phyloP scores from a whole-genome alignment of 1,140 invertebrate species.

The Formica exsecta region DNA sequence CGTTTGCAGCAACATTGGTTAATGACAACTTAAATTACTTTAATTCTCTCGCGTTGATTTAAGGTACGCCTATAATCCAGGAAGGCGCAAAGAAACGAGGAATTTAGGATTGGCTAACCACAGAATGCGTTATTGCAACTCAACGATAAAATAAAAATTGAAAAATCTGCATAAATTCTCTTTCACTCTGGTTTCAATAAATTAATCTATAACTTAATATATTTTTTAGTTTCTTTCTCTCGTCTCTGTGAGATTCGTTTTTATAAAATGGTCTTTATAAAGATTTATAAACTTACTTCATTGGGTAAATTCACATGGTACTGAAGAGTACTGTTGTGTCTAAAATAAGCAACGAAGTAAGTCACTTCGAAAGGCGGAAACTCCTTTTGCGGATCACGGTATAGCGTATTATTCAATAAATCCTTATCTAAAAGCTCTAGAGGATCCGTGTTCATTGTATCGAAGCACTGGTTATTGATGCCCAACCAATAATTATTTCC shows the following conservation, averaged over 20 bases:
- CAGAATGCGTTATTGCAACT: background rate
- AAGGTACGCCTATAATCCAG: background rate
- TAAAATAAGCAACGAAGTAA: conserved; percentile 82
- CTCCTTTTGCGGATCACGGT: conserved; percentile 78
- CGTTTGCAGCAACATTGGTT: conserved; percentile 3
- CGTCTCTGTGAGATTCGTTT: no score
- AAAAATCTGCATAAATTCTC: background rate
- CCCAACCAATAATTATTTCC: conserved; percentile 87
- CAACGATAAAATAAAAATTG: background rate
- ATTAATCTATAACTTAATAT: background rate
- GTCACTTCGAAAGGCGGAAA: conserved; percentile 83
- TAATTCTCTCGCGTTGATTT: background rate
- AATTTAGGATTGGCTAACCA: background rate
- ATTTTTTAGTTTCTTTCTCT: background rate
- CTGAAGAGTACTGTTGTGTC: conserved; percentile 85
- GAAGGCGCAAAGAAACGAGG: background rate
- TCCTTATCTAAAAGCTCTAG: conserved; percentile 57
- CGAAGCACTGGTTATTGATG: conserved; percentile 81
- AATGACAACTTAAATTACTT: background rate
- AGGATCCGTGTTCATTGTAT: conserved; percentile 76
- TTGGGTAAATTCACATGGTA: conserved; percentile 80
- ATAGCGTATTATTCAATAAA: conserved; percentile 76
- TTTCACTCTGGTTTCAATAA: background rate
- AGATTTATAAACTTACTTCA: conserved; percentile 79
- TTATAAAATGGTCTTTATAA: background rate